Evolutionary conservation across 2,113 vertebrate species (phyloP).

Genomic region (Sus scrofa): T2T-Sscrofa CM000822.6:52483001-52483500

Average conservation of each 20-base stretch:
- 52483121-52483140: not conserved
- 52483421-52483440: not conserved
- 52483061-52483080: not conserved
- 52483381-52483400: not conserved
- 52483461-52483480: not conserved
- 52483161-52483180: not conserved
- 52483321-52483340: not conserved
- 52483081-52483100: not conserved
- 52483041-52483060: not conserved
- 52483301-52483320: not conserved
- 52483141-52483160: not conserved
- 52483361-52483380: not conserved
- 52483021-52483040: not conserved
- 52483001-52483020: not conserved
- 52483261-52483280: not conserved
- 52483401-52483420: not conserved
- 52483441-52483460: not conserved
- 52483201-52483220: not conserved
- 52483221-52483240: not conserved
- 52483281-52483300: not conserved
- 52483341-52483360: not conserved
- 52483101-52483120: not conserved
- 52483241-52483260: not conserved
- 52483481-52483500: not conserved
- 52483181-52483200: not conserved